Conservation (phyloP, 2,113 vertebrate species). For the Rattus norvegicus region GRCr8 NC_086022.1:44813501-44814000, state of each 20-base stretch:
- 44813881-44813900: background rate
- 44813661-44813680: slow-evolving; percentile 15
- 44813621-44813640: background rate
- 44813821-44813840: background rate
- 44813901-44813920: background rate
- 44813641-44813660: slow-evolving; percentile 21
- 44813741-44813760: background rate
- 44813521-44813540: slow-evolving; percentile 51
- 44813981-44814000: too few relatives aligned
- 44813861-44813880: background rate
- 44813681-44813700: background rate
- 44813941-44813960: too few relatives aligned
- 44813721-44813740: background rate
- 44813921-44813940: too few relatives aligned
- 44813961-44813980: too few relatives aligned
- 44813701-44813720: background rate
- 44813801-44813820: too few relatives aligned
- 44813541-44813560: slow-evolving; percentile 47
- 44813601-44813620: background rate
- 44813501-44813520: slow-evolving; percentile 29
- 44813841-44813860: background rate
- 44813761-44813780: background rate
- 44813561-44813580: slow-evolving; percentile 24
- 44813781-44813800: background rate
- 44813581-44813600: background rate